These are phyloP conservation scores for Nipponia nippon DNA, from an alignment of 2,113 vertebrate species.

Conservation along the genomic window DNA sequence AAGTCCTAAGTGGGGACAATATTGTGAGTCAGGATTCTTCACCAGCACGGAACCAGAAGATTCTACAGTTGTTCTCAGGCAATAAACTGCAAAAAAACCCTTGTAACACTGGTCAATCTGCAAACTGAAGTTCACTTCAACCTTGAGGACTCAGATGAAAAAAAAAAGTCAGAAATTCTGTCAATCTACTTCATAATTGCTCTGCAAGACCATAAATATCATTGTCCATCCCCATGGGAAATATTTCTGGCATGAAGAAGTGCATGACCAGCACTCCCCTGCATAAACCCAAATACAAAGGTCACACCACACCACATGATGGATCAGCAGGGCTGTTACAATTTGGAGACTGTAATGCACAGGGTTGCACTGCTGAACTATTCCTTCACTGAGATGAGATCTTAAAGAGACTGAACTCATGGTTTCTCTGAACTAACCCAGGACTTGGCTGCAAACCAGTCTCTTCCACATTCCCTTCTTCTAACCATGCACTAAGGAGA, in stretches of 20 bases:
- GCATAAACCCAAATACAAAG: neutral
- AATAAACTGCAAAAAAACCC: neutral
- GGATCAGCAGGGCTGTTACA: neutral
- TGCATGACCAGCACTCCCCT: neutral
- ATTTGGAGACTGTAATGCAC: neutral
- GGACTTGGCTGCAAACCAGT: neutral
- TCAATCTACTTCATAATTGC: neutral
- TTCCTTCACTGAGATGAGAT: neutral
- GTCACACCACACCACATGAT: neutral
- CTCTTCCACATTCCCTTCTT: neutral
- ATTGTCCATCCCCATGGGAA: neutral
- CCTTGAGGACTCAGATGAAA: neutral
- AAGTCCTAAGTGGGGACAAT: neutral
- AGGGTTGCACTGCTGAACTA: neutral
- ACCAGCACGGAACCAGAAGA: neutral
- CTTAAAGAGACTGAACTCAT: neutral
- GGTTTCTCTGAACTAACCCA: neutral
- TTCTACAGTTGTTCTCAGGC: neutral
- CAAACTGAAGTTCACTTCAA: neutral
- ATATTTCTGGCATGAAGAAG: neutral
- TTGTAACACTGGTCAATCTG: accelerated
- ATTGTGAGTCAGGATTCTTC: neutral
- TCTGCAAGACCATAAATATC: neutral
- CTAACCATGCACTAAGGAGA: neutral
- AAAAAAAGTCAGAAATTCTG: neutral